These are phyloP conservation scores for Drosophila tropicalis DNA, from an alignment of 1,140 invertebrate genomes.

Conservation along the genomic window DNA sequence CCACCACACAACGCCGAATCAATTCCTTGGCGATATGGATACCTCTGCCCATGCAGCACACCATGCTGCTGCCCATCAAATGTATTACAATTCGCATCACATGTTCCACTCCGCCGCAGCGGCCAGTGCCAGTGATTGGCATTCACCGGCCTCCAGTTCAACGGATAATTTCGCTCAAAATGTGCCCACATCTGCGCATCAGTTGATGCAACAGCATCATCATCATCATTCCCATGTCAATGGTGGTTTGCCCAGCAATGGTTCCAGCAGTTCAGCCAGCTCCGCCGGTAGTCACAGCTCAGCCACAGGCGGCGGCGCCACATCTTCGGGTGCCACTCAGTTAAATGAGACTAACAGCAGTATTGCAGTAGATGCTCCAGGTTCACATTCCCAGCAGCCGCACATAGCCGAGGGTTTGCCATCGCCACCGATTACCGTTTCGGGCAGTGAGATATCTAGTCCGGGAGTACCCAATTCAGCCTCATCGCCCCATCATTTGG, in stretches of 20 bases:
- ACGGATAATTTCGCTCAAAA: constrained; percentile 79
- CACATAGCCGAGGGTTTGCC: constrained; percentile 82
- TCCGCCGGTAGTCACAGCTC: constrained; percentile 83
- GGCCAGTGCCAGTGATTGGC: constrained; percentile 72
- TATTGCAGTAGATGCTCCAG: constrained; percentile 46
- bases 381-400: constrained; percentile 62
- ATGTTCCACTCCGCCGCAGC: constrained; percentile 78
- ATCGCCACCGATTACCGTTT: constrained; percentile 87
- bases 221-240: constrained; percentile 73
- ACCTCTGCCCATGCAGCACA: constrained; percentile 67
- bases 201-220: constrained; percentile 82
- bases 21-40: constrained; percentile 84
- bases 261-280: constrained; percentile 68
- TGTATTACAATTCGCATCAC: constrained; percentile 84
- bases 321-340: constrained; percentile 68
- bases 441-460: constrained; percentile 87
- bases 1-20: constrained; percentile 83
- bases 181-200: constrained; percentile 79
- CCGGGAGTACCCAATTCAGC: constrained; percentile 85
- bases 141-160: constrained; percentile 71
- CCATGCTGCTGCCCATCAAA: constrained; percentile 75
- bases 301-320: constrained; percentile 44
- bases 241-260: constrained; percentile 58
- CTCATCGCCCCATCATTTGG: constrained; percentile 75
- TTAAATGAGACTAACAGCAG: constrained; percentile 74